Percentiles rank a stretch among this genome's conserved stretches.
Evolutionary conservation across 2,113 vertebrate species (phyloP).

Genomic region (Kryptolebias marmoratus): DNA sequence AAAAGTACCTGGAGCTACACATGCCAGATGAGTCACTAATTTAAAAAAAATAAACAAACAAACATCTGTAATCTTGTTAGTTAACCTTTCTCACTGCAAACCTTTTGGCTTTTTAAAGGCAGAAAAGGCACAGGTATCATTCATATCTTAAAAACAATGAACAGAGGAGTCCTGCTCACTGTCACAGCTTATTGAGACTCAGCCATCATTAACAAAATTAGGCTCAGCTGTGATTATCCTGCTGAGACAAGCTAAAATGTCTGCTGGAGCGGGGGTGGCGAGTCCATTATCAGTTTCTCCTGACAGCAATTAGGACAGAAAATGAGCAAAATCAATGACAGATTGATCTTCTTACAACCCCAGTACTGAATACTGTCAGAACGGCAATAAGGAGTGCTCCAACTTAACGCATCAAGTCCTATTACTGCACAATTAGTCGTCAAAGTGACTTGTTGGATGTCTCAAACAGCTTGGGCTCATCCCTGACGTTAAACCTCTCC

Average conservation of each 20-base stretch:
- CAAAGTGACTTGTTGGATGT: neutral
- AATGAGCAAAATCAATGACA: neutral
- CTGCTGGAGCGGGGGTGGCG: too few relatives aligned
- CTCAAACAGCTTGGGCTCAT: neutral
- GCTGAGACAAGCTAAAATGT: neutral
- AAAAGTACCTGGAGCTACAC: neutral
- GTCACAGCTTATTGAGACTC: neutral
- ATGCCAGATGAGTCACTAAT: neutral
- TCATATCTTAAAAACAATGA: neutral
- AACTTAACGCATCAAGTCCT: neutral
- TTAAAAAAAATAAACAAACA: neutral
- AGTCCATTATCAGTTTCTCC: neutral
- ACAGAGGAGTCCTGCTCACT: too few relatives aligned
- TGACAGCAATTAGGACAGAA: neutral
- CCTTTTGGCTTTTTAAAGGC: neutral
- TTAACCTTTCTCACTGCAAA: neutral
- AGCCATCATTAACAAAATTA: neutral
- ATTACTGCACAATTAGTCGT: neutral
- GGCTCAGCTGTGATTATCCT: neutral
- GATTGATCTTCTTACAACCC: neutral
- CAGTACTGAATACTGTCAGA: neutral
- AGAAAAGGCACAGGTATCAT: neutral
- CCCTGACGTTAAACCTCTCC: neutral
- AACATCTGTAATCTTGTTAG: neutral
- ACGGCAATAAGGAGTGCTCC: neutral